Evolutionary conservation across 2,113 vertebrate species (phyloP).

Genomic region (Euleptes europaea): DNA sequence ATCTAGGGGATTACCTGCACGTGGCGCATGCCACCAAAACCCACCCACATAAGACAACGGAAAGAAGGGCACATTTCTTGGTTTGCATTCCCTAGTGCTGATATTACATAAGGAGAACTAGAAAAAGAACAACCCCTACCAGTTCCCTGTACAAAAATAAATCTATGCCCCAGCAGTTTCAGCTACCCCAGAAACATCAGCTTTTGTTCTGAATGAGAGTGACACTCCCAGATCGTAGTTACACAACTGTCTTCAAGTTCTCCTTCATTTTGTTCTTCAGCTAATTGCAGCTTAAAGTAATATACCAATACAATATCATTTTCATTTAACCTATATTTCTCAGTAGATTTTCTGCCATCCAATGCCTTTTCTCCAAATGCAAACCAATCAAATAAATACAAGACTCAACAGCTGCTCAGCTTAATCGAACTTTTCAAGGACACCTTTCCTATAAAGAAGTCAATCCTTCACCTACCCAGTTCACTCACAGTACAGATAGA

Average conservation of each 20-base stretch:
- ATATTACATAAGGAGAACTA: background rate
- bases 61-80: background rate
- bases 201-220: background rate
- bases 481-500: background rate
- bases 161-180: background rate
- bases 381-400: background rate
- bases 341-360: background rate
- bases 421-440: background rate
- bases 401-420: background rate
- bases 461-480: background rate
- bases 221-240: background rate
- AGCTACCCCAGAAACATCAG: background rate
- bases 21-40: background rate
- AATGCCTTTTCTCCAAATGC: background rate
- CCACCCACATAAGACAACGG: background rate
- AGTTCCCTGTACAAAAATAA: slow-evolving; percentile 5
- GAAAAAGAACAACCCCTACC: background rate
- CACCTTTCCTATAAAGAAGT: background rate
- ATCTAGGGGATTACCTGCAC: background rate
- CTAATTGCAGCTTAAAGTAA: background rate
- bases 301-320: background rate
- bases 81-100: background rate
- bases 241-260: background rate
- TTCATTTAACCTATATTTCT: background rate
- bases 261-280: background rate